Percentiles rank a stretch among this genome's conserved stretches.
Evolutionary conservation across 2,113 vertebrate genomes (phyloP).

Genomic region (Tor tambroides): DNA sequence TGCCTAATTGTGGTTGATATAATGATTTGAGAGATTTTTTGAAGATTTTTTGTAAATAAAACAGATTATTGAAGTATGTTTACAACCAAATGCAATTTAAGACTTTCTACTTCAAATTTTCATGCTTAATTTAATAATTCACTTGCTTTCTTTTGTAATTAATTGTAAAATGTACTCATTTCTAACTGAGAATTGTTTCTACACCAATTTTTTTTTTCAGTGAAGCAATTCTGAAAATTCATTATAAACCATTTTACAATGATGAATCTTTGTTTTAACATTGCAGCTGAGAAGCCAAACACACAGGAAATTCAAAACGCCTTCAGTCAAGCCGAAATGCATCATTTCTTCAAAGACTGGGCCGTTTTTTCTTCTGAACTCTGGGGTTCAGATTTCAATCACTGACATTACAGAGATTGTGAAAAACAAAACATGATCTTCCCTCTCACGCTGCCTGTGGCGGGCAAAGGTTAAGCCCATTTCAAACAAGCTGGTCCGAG

Average conservation of each 20-base stretch:
- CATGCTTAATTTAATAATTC: no score
- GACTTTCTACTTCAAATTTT: no score
- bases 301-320: slow-evolving; percentile 52
- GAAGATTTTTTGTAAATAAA: no score
- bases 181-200: background rate
- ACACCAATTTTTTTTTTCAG: background rate
- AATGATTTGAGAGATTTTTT: no score
- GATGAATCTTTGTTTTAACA: slow-evolving; percentile 33
- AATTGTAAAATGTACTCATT: no score
- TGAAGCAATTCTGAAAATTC: slow-evolving; percentile 1
- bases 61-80: no score
- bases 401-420: slow-evolving; percentile 62
- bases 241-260: background rate
- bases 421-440: slow-evolving; percentile 64
- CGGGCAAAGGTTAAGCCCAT: slow-evolving; percentile 71
- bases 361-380: slow-evolving; percentile 1
- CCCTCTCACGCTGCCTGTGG: slow-evolving; percentile 63
- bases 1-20: no score
- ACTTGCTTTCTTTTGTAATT: no score
- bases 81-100: no score
- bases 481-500: slow-evolving; percentile 72
- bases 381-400: slow-evolving; percentile 68
- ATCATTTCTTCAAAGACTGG: slow-evolving; percentile 59
- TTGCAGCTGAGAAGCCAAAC: slow-evolving; percentile 55
- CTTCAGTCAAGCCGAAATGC: slow-evolving; percentile 46